Evolutionary conservation across 2,113 vertebrate species (phyloP).

Genomic region (Apus apus): DNA sequence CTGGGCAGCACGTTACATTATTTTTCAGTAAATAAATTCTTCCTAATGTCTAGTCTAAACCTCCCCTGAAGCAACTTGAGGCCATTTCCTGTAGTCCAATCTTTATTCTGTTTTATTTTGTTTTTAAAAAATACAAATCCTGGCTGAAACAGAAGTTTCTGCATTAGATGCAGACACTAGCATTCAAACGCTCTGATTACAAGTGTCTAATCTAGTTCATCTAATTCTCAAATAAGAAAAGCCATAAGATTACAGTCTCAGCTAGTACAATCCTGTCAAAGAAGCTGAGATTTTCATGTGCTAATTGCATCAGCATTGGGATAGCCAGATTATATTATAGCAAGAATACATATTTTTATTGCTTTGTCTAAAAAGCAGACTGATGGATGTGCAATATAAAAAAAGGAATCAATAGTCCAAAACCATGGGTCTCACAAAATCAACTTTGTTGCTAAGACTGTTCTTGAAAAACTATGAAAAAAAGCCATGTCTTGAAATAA

Average conservation of each 20-base stretch:
- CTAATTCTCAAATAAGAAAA: neutral
- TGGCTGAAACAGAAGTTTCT: neutral
- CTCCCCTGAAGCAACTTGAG: no score
- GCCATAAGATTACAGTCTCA: neutral
- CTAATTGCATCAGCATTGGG: neutral
- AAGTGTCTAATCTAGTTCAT: neutral
- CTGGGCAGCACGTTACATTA: no score
- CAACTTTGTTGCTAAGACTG: conserved; percentile 25
- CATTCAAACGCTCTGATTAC: neutral
- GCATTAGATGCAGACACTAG: neutral
- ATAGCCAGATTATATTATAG: neutral
- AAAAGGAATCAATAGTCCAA: conserved; percentile 41
- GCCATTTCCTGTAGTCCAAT: no score
- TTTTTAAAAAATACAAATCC: neutral
- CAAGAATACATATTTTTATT: neutral
- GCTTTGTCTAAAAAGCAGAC: neutral
- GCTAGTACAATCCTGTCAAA: neutral
- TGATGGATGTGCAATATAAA: neutral
- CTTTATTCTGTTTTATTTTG: no score
- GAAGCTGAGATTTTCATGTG: neutral
- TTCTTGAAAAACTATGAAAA: conserved; percentile 3
- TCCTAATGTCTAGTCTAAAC: no score
- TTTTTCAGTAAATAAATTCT: no score
- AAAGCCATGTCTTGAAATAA: conserved; percentile 7
- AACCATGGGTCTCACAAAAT: conserved; percentile 6